phyloP scores from a whole-genome alignment of 2,888 invertebrate species.

The Lepidonotus clava region DNA sequence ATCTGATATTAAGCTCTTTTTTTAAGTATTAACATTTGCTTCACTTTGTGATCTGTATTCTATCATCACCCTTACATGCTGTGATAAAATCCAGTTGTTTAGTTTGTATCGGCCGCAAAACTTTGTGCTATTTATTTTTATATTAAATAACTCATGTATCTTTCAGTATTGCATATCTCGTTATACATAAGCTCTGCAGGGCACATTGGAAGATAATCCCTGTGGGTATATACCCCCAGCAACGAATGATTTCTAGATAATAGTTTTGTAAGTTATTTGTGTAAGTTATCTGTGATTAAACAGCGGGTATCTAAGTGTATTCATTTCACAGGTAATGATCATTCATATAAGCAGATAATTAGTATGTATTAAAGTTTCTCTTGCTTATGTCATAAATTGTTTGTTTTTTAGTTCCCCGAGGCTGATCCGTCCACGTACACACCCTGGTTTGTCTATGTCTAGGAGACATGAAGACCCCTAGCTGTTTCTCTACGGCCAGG shows the following conservation, averaged over 20 bases:
- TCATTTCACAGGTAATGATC: not conserved
- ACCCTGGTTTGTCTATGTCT: conserved; percentile 78
- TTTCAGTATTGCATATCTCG: too few species aligned
- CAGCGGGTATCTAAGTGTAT: not conserved
- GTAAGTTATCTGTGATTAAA: not conserved
- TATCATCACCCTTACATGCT: too few species aligned
- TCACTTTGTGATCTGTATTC: not conserved
- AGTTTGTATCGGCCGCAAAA: too few species aligned
- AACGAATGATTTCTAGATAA: not conserved
- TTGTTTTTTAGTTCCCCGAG: conserved; percentile 72
- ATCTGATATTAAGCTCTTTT: too few species aligned
- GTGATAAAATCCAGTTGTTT: too few species aligned
- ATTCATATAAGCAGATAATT: not conserved
- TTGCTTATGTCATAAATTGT: not conserved
- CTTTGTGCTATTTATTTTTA: too few species aligned
- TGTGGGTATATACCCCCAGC: not conserved
- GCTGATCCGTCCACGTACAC: conserved; percentile 70
- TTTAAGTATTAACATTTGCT: not conserved
- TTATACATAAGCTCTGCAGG: too few species aligned
- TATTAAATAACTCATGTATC: too few species aligned
- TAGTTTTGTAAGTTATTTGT: not conserved
- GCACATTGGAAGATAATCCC: too few species aligned
- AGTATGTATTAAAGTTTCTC: not conserved
- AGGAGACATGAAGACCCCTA: too few species aligned
- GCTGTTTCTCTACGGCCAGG: too few species aligned